Evolutionary conservation across 2,113 vertebrate genomes (phyloP).

Genomic region (Malurus elegans): DNA sequence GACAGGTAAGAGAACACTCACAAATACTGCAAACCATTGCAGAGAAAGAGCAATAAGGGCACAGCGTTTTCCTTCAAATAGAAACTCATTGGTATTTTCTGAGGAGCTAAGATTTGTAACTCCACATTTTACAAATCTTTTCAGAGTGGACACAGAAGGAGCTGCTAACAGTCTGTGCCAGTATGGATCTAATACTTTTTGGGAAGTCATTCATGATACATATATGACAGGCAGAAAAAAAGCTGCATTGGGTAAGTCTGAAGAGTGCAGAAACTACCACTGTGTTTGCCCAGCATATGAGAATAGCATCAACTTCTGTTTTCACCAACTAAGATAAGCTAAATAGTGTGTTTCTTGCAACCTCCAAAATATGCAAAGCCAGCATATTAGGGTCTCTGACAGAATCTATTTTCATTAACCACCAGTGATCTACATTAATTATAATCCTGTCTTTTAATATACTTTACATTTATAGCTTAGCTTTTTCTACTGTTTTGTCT

Average conservation of each 20-base stretch:
- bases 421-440: background rate
- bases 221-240: background rate
- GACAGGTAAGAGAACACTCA: background rate
- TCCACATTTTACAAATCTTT: background rate
- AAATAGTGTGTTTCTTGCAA: background rate
- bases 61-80: background rate
- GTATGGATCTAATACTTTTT: background rate
- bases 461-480: background rate
- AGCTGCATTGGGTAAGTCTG: background rate
- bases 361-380: background rate
- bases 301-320: background rate
- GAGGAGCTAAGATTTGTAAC: background rate
- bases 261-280: background rate
- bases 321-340: background rate
- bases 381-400: background rate
- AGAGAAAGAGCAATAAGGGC: background rate
- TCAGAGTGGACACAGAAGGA: background rate
- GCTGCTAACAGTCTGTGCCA: background rate
- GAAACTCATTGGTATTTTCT: background rate
- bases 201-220: background rate
- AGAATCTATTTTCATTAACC: background rate
- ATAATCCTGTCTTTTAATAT: background rate
- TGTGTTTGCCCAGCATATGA: accelerated
- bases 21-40: background rate
- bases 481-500: background rate